These are phyloP conservation scores for Acrocephalus scirpaceus DNA, from an alignment of 2,797 vertebrate species.

Conservation along the genomic window DNA sequence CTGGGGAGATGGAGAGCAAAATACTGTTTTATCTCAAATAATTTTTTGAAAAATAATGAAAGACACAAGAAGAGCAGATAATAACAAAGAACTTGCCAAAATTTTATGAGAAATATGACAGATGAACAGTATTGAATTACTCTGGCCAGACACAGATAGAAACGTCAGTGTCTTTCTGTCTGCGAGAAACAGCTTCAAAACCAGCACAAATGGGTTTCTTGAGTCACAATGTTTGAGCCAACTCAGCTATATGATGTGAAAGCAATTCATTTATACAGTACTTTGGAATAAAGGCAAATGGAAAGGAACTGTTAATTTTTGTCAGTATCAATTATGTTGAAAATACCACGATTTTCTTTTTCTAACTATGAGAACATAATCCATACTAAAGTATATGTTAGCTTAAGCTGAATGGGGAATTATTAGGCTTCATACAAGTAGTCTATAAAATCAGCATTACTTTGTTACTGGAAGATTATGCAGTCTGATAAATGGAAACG, in stretches of 20 bases:
- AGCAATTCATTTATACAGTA: neutral
- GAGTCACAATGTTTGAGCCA: neutral
- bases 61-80: neutral
- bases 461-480: conserved; percentile 51
- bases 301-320: conserved; percentile 34
- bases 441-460: conserved; percentile 41
- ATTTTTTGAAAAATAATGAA: conserved; percentile 1
- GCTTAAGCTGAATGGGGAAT: conserved; percentile 27
- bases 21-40: neutral
- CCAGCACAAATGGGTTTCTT: neutral
- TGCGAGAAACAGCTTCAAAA: neutral
- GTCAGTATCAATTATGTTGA: conserved; percentile 27
- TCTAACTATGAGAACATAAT: conserved; percentile 7
- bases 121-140: neutral
- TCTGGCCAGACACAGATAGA: neutral
- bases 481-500: conserved; percentile 40
- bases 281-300: conserved; percentile 34
- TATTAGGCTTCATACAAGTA: conserved; percentile 12
- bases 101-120: neutral
- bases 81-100: neutral
- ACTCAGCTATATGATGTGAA: neutral
- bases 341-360: conserved; percentile 30
- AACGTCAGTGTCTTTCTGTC: neutral
- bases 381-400: conserved; percentile 14
- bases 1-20: neutral